These are phyloP conservation scores for Amblyjoppa fuscipennis DNA, from an alignment of 2,888 invertebrate genomes.

Conservation along the genomic window DNA sequence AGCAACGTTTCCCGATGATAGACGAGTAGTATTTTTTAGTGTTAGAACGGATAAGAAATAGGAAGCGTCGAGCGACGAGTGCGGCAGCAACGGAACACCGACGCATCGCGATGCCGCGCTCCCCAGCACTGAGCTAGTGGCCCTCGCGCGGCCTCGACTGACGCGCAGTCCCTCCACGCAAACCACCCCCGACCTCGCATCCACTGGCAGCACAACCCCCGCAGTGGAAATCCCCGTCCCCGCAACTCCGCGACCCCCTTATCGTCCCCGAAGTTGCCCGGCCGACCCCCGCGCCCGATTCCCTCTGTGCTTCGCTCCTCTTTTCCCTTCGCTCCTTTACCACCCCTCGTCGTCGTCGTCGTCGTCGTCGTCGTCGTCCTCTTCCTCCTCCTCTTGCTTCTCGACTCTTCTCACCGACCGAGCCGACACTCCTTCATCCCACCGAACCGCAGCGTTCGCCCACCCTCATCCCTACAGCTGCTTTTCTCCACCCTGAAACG, in stretches of 20 bases:
- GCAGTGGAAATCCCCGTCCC: conserved; percentile 71
- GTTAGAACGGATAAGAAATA: conserved; percentile 65
- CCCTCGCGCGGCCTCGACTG: conserved; percentile 84
- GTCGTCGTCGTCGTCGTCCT: conserved; percentile 41
- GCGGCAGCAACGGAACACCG: conserved; percentile 79
- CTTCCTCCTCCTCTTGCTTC: conserved; percentile 49
- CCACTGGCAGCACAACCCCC: conserved; percentile 72
- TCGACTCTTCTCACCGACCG: conserved; percentile 67
- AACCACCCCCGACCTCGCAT: conserved; percentile 79
- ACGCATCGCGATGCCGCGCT: conserved; percentile 84
- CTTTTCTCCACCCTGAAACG: conserved; percentile 48
- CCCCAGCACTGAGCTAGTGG: conserved; percentile 81
- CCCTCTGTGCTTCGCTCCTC: conserved; percentile 56
- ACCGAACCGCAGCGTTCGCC: conserved; percentile 79
- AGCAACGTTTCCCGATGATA: conserved; percentile 50
- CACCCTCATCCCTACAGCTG: conserved; percentile 70
- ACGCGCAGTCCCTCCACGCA: conserved; percentile 84
- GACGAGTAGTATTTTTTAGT: conserved; percentile 46
- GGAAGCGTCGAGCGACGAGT: conserved; percentile 75
- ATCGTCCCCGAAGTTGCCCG: conserved; percentile 51
- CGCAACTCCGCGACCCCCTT: conserved; percentile 67
- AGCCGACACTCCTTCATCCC: conserved; percentile 75
- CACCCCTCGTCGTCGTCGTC: conserved; percentile 42
- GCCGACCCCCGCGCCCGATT: conserved; percentile 33
- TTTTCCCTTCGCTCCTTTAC: conserved; percentile 55